phyloP scores from a whole-genome alignment of 2,888 invertebrate genomes.

The Aricia artaxerxes region DNA sequence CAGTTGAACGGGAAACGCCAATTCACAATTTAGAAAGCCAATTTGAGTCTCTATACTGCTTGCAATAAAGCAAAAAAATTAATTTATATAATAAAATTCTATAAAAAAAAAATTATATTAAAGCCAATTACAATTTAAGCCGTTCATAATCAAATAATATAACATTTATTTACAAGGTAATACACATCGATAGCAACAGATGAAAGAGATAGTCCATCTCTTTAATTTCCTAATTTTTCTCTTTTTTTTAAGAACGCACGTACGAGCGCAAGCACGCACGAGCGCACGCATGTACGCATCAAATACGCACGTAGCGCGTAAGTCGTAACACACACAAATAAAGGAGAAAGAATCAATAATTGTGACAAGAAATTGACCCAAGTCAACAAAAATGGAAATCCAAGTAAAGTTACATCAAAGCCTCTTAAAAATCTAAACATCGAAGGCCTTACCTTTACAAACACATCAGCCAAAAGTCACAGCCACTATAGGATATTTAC shows the following conservation, averaged over 20 bases:
- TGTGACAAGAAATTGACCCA: background rate
- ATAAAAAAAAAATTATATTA: too few relatives aligned
- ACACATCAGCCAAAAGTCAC: background rate
- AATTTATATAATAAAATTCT: too few relatives aligned
- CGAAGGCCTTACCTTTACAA: background rate
- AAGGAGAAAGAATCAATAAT: background rate
- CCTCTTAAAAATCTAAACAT: background rate
- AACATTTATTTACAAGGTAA: background rate
- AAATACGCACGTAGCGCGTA: too few relatives aligned
- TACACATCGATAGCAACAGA: background rate
- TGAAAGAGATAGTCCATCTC: background rate
- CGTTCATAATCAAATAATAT: background rate
- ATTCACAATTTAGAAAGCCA: background rate
- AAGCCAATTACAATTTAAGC: background rate
- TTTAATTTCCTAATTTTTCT: background rate
- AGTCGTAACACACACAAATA: too few relatives aligned
- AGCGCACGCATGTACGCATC: too few relatives aligned
- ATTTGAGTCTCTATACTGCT: background rate
- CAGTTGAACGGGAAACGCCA: conserved; percentile 2
- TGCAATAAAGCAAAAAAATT: background rate
- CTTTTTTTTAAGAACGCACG: background rate
- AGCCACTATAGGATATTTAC: conserved; percentile 51
- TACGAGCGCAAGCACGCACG: too few relatives aligned
- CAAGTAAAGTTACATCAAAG: background rate
- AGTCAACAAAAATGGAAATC: background rate